Evolutionary conservation across 2,797 vertebrate species (phyloP).

Genomic region (Notolabrus celidotus): DNA sequence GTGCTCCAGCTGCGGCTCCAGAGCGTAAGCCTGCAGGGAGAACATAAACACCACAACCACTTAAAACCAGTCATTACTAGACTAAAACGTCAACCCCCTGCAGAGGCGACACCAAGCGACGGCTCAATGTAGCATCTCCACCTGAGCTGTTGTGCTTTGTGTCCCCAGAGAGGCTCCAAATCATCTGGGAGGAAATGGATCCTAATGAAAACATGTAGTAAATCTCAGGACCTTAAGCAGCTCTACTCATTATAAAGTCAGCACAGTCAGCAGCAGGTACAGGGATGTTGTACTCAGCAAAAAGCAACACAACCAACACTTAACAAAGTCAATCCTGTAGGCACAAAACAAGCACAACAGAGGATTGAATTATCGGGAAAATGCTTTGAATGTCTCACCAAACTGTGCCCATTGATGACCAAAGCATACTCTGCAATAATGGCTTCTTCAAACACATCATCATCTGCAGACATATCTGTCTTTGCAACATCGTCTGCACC

Average conservation of each 20-base stretch:
- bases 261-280: slow-evolving; percentile 44
- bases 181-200: slow-evolving; percentile 56
- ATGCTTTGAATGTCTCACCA: slow-evolving; percentile 77
- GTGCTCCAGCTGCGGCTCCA: slow-evolving; percentile 85
- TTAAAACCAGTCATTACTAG: slow-evolving; percentile 44
- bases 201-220: slow-evolving; percentile 72
- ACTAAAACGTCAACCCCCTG: slow-evolving; percentile 26
- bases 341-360: slow-evolving; percentile 18
- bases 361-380: not conserved
- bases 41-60: slow-evolving; percentile 33
- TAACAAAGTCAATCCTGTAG: slow-evolving; percentile 29
- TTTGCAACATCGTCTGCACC: slow-evolving; percentile 73
- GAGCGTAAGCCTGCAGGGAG: slow-evolving; percentile 80
- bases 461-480: slow-evolving; percentile 63
- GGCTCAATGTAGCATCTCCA: slow-evolving; percentile 30
- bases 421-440: slow-evolving; percentile 85
- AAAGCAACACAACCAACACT: slow-evolving; percentile 21
- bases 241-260: slow-evolving; percentile 52
- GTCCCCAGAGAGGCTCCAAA: slow-evolving; percentile 36
- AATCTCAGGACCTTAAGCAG: slow-evolving; percentile 60
- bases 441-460: slow-evolving; percentile 82
- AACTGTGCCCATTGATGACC: slow-evolving; percentile 87
- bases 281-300: slow-evolving; percentile 25
- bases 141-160: slow-evolving; percentile 11
- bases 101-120: slow-evolving; percentile 39